Evolutionary conservation across 2,113 vertebrate genomes (phyloP).

Genomic region (Brachypodius melanocephalos): DNA sequence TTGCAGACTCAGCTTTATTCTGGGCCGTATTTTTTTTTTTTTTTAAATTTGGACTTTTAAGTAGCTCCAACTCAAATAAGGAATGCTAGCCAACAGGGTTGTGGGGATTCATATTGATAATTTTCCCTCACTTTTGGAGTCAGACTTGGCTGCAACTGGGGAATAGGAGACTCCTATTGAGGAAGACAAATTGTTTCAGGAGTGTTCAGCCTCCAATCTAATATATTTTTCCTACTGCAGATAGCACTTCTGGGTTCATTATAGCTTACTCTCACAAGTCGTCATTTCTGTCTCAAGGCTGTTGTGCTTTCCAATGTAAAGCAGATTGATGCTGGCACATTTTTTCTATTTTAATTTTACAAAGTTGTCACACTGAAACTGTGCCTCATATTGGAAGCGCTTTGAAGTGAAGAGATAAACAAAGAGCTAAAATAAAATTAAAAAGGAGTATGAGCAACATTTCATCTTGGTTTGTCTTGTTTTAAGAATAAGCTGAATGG

Average conservation of each 20-base stretch:
- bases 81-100: not conserved
- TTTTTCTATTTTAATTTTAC: conserved; percentile 70
- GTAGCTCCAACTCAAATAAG: not conserved
- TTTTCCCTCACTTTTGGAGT: not conserved
- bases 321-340: conserved; percentile 61
- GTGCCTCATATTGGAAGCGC: conserved; percentile 49
- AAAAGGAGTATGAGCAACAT: conserved; percentile 65
- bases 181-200: conserved; percentile 3
- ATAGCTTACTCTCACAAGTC: conserved; percentile 23
- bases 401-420: conserved; percentile 73
- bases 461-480: conserved; percentile 65
- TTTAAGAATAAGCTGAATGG: conserved; percentile 60
- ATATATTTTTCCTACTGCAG: not conserved
- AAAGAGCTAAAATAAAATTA: conserved; percentile 76
- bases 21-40: not conserved
- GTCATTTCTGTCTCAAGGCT: conserved; percentile 56
- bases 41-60: not conserved
- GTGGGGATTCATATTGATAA: not conserved
- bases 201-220: not conserved
- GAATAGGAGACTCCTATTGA: not conserved
- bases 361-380: conserved; percentile 66
- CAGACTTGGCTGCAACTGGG: not conserved
- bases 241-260: conserved; percentile 52
- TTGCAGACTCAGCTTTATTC: not conserved
- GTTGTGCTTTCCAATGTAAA: conserved; percentile 53